Conservation (phyloP, 1,140 invertebrate species). For the Ridgeia piscesae region DNA sequence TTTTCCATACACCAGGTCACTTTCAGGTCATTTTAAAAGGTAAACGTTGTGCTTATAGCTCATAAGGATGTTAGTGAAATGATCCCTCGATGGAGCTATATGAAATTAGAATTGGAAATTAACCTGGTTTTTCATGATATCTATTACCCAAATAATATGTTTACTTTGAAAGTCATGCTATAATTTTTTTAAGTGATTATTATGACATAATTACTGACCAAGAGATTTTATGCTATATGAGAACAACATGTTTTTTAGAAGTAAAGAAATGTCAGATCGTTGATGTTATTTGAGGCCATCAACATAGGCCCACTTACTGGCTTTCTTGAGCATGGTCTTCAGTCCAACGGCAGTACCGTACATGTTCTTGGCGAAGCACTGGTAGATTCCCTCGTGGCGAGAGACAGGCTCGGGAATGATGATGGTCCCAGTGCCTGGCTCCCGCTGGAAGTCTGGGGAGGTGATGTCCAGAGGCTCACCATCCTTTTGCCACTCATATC, state of each 20-base stretch:
- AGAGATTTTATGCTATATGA: too few relatives aligned
- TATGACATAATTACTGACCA: too few relatives aligned
- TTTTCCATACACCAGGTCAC: background rate
- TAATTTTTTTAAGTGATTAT: too few relatives aligned
- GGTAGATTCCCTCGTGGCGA: slow-evolving; percentile 28
- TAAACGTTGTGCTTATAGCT: too few relatives aligned
- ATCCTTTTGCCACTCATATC: slow-evolving; percentile 25
- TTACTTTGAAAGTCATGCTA: too few relatives aligned
- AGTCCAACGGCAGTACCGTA: slow-evolving; percentile 19
- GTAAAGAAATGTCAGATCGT: too few relatives aligned
- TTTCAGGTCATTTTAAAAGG: background rate
- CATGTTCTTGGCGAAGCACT: slow-evolving; percentile 32
- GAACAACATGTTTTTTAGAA: too few relatives aligned
- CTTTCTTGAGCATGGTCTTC: slow-evolving; percentile 27
- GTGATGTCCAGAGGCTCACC: slow-evolving; percentile 8
- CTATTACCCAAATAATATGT: too few relatives aligned
- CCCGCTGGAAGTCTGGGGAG: slow-evolving; percentile 11
- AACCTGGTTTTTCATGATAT: too few relatives aligned
- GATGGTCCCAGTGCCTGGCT: slow-evolving; percentile 19
- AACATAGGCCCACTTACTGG: slow-evolving; percentile 15
- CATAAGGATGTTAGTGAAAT: too few relatives aligned
- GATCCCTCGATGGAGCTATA: too few relatives aligned
- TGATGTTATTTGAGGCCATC: background rate
- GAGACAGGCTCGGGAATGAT: background rate
- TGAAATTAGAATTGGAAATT: too few relatives aligned